Evolutionary conservation across 2,113 vertebrate species (phyloP), one percentile per base, ranked within the genome.

Genomic region (Amblyornis subalaris): DNA sequence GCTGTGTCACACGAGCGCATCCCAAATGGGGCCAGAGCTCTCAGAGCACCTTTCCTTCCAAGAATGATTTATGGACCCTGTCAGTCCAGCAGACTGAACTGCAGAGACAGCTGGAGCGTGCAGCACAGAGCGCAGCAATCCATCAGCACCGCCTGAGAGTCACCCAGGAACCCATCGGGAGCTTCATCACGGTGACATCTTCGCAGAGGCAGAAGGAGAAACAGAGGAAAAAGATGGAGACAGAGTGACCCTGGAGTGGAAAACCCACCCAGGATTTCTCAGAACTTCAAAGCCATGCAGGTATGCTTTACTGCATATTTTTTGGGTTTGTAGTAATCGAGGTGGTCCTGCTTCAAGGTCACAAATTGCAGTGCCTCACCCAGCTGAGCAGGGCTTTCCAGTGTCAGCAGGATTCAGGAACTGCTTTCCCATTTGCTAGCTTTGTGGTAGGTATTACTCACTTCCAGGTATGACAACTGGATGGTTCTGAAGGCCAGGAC

Each of bases 21-120:
- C 55, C 28, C 47, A 64, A 53, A 67, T 1, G 5, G 61, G 65
- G 26, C 78, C 31, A 25, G 53, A 92, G 58, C 85, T 75, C 75
- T 67, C 7, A 0, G 69, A 88, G 85, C 31, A 35, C 57, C 66
- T 69, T 31, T 12, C 85, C 93, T 92, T 94, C 91, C 57, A 22
- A 17, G 33, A 7, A 58, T 97, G 97, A 98, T 98, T 97, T 92
- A 97, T 96, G 91, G 94, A 64, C n/a, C 38, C 94, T 96, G 96
- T 90, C 97, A 93, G 24, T 82, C 77, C 47, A 72, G 89, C 92
- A 89, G 96, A 64, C 81, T 76, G 93, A 92, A 64, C 45, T 18
- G 20, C 28, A 31, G 78, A 57, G 89, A 93, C 95, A 90, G 77
- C 87, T 70, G 93, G 88, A 94, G 79, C 62, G 24, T 35, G 76